Evolutionary conservation across 1,140 invertebrate species (phyloP).

Genomic region (Apis laboriosa): DNA sequence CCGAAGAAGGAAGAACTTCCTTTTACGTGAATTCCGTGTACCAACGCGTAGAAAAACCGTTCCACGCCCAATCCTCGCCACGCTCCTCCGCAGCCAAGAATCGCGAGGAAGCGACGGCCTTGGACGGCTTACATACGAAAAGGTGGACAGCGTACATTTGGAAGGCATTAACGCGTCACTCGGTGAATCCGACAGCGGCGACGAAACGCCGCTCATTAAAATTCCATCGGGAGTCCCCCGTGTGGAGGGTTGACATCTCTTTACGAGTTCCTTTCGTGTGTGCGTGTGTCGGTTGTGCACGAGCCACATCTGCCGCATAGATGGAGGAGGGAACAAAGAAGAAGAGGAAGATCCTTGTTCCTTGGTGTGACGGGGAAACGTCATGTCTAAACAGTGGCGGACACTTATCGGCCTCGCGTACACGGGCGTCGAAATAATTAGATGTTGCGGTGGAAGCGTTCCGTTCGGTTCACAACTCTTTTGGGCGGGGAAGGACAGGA

Average conservation of each 20-base stretch:
- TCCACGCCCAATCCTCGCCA: neutral
- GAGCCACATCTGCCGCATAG: slow-evolving; percentile 41
- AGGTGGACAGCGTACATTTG: slow-evolving; percentile 60
- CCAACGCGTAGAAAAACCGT: neutral
- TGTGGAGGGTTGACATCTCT: slow-evolving; percentile 23
- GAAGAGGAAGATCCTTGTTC: neutral
- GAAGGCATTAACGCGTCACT: slow-evolving; percentile 68
- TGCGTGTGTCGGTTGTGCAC: slow-evolving; percentile 55
- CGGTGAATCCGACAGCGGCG: slow-evolving; percentile 61
- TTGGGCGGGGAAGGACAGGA: too few species aligned
- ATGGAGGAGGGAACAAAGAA: slow-evolving; percentile 27
- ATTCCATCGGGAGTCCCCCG: slow-evolving; percentile 64
- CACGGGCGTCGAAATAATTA: slow-evolving; percentile 46
- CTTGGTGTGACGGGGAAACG: slow-evolving; percentile 26
- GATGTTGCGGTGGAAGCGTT: neutral
- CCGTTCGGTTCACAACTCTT: neutral
- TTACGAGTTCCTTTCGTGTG: slow-evolving; percentile 60
- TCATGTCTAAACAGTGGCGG: slow-evolving; percentile 49
- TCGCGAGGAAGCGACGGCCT: neutral
- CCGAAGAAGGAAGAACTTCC: too few species aligned
- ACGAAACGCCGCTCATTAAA: slow-evolving; percentile 71
- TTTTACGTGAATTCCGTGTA: neutral
- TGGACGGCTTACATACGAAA: slow-evolving; percentile 8
- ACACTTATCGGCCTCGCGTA: slow-evolving; percentile 23
- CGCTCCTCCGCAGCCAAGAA: too few species aligned